phyloP scores from a whole-genome alignment of 2,113 vertebrate genomes.

The Bufo bufo region DNA sequence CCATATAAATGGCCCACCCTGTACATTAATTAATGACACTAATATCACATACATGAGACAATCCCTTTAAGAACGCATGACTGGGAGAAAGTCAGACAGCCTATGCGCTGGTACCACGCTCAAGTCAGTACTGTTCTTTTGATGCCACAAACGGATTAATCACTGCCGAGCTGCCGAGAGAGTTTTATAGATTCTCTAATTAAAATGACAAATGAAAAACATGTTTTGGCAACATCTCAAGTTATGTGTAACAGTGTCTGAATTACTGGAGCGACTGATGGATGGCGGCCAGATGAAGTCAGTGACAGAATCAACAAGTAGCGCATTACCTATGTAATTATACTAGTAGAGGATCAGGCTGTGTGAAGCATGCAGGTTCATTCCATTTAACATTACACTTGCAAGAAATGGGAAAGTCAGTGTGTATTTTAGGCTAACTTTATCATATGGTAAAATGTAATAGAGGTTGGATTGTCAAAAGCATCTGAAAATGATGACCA shows the following conservation, averaged over 20 bases:
- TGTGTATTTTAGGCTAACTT: not conserved
- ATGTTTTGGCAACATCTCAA: constrained; percentile 48
- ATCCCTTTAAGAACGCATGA: not conserved
- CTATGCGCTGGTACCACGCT: not conserved
- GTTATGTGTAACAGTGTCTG: constrained; percentile 26
- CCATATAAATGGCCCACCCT: no score
- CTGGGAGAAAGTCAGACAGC: not conserved
- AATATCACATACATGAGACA: not conserved
- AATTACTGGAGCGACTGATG: not conserved
- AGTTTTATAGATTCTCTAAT: constrained; percentile 30
- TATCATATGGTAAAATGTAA: not conserved
- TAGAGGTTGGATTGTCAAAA: not conserved
- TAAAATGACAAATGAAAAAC: constrained; percentile 32
- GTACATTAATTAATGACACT: no score
- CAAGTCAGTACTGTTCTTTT: not conserved
- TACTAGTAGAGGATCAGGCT: not conserved
- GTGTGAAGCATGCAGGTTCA: not conserved
- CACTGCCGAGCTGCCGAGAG: not conserved
- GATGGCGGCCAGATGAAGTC: constrained; percentile 19
- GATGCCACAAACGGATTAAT: constrained; percentile 25
- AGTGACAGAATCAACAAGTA: not conserved
- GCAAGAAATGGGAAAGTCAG: not conserved
- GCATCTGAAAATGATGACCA: no score
- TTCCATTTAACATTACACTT: not conserved
- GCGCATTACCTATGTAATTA: not conserved